A percentile compares a stretch with the other conserved stretches of the same genome.
phyloP scores from a whole-genome alignment of 2,113 vertebrate genomes.

The Sorex fumeus region DNA sequence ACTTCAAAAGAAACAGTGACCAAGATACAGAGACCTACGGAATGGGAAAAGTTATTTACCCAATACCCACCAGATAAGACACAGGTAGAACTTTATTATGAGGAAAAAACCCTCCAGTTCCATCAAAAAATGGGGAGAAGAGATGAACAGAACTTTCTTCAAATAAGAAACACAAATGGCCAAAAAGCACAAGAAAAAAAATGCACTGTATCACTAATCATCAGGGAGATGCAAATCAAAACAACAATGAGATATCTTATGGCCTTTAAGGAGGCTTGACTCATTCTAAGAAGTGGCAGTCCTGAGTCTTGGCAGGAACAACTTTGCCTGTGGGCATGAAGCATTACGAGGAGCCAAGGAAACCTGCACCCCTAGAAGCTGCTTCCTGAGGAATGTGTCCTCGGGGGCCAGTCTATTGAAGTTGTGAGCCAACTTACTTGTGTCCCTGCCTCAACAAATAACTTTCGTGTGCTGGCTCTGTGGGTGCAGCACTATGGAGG shows the following conservation, averaged over 20 bases:
- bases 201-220: no score
- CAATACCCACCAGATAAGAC: no score
- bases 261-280: neutral
- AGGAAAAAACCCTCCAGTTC: no score
- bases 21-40: no score
- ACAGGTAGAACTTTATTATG: no score
- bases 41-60: no score
- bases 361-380: neutral
- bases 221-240: no score
- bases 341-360: neutral
- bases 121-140: no score
- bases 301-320: neutral
- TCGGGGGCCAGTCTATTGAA: neutral
- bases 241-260: neutral
- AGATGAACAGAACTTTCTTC: no score
- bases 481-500: neutral
- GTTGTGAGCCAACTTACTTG: neutral
- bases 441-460: neutral
- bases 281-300: neutral
- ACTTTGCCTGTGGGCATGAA: neutral
- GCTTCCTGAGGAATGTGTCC: neutral
- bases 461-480: neutral
- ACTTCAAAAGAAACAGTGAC: no score
- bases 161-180: no score
- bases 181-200: no score